A percentile compares a stretch with the other conserved stretches of the same genome.
Conservation (phyloP, 2,888 invertebrate species). For the Drosophila greeni region DNA sequence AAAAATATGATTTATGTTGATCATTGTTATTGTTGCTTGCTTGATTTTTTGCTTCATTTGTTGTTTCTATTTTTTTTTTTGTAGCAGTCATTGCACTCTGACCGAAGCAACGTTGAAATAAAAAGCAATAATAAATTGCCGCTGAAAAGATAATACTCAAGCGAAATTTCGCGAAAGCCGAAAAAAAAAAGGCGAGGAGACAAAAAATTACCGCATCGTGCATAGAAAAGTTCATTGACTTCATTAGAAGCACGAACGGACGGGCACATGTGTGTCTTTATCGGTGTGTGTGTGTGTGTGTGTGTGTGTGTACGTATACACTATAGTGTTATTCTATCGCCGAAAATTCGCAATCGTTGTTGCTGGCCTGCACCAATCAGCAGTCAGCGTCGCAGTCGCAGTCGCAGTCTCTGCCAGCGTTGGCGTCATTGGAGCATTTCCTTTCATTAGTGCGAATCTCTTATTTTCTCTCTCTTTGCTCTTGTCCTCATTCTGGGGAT, state of each 20-base stretch:
- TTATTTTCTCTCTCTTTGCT: slow-evolving; percentile 8
- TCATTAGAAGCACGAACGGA: slow-evolving; percentile 56
- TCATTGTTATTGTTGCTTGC: slow-evolving; percentile 22
- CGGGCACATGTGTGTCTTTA: slow-evolving; percentile 32
- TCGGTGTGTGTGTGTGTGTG: not conserved
- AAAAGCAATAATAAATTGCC: slow-evolving; percentile 45
- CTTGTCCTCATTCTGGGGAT: slow-evolving; percentile 17
- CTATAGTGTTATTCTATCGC: slow-evolving; percentile 33
- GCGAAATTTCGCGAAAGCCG: slow-evolving; percentile 54
- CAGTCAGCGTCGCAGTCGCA: slow-evolving; percentile 36
- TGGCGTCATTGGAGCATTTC: slow-evolving; percentile 49
- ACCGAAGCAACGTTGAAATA: slow-evolving; percentile 30
- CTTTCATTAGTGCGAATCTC: slow-evolving; percentile 31
- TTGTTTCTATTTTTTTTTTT: slow-evolving; percentile 16
- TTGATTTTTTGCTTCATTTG: slow-evolving; percentile 1
- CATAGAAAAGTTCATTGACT: slow-evolving; percentile 74
- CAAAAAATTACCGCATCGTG: slow-evolving; percentile 73
- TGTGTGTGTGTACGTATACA: slow-evolving; percentile 15
- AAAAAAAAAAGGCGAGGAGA: slow-evolving; percentile 39
- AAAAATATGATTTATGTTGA: slow-evolving; percentile 37
- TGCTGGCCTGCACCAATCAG: slow-evolving; percentile 70
- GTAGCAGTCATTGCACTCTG: slow-evolving; percentile 66
- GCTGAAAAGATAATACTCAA: slow-evolving; percentile 59
- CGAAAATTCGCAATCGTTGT: slow-evolving; percentile 45
- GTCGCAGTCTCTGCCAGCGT: slow-evolving; percentile 39